These are phyloP conservation scores for Amphiura filiformis DNA, from an alignment of 35 echinoderm and acorn worm species.

Conservation along the genomic window DNA sequence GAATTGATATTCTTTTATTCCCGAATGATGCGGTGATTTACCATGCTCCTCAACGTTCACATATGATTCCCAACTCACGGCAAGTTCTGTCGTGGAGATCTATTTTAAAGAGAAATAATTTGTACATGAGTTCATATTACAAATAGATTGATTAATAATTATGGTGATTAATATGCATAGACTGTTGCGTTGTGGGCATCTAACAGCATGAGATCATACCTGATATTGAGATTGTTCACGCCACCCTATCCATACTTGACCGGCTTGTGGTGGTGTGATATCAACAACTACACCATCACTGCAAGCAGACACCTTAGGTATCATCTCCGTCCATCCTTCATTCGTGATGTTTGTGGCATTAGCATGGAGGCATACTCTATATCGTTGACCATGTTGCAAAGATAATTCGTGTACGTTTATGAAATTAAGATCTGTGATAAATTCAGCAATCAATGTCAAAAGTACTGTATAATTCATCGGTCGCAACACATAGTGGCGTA, in stretches of 20 bases:
- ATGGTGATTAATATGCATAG: background rate
- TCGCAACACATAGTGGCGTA: no score
- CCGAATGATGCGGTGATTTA: conserved; percentile 27
- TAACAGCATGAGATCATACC: no score
- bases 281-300: conserved; percentile 48
- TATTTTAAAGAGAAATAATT: background rate
- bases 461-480: no score
- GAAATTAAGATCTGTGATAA: conserved; percentile 2
- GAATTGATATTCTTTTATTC: conserved; percentile 33
- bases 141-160: background rate
- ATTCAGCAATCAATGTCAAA: no score
- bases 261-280: conserved; percentile 26
- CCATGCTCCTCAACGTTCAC: conserved; percentile 51
- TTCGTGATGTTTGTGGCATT: background rate
- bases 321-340: background rate
- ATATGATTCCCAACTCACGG: conserved; percentile 39
- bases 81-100: conserved; percentile 37
- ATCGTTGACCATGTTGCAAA: background rate
- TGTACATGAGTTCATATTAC: conserved; percentile 5
- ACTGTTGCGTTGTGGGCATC: no score
- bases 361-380: conserved; percentile 23
- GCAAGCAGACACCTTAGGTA: conserved; percentile 30
- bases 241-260: conserved; percentile 49
- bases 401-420: background rate
- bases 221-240: background rate